phyloP scores from a whole-genome alignment of 2,797 vertebrate genomes.

The Periparus ater region DNA sequence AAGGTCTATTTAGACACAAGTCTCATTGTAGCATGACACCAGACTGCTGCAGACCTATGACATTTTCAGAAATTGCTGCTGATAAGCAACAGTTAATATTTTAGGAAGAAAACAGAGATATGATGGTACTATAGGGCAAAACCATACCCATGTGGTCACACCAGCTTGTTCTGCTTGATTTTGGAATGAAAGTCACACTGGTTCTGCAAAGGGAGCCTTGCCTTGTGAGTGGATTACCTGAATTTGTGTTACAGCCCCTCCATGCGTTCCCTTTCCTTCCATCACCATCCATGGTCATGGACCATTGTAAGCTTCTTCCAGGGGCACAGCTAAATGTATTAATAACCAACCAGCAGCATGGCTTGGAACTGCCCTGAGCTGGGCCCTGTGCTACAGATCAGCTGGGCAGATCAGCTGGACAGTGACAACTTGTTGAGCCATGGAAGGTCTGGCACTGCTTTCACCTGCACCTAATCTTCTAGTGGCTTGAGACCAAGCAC shows the following conservation, averaged over 20 bases:
- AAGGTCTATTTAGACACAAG: background rate
- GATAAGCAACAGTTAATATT: background rate
- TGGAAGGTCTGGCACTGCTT: background rate
- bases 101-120: background rate
- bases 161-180: background rate
- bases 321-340: background rate
- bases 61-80: background rate
- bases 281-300: background rate
- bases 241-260: background rate
- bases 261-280: background rate
- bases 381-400: background rate
- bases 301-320: background rate
- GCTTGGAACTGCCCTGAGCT: background rate
- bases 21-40: background rate
- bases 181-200: background rate
- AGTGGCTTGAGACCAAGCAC: background rate
- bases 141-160: background rate
- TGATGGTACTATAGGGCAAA: background rate
- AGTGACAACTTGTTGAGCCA: background rate
- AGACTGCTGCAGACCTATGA: background rate
- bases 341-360: background rate
- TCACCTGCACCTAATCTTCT: background rate
- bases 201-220: background rate
- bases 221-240: background rate
- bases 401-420: background rate